Percentiles rank a stretch among this genome's conserved stretches.
Conservation (phyloP, 2,888 invertebrate genomes). For the Cataglyphis rosenhaueri region DNA sequence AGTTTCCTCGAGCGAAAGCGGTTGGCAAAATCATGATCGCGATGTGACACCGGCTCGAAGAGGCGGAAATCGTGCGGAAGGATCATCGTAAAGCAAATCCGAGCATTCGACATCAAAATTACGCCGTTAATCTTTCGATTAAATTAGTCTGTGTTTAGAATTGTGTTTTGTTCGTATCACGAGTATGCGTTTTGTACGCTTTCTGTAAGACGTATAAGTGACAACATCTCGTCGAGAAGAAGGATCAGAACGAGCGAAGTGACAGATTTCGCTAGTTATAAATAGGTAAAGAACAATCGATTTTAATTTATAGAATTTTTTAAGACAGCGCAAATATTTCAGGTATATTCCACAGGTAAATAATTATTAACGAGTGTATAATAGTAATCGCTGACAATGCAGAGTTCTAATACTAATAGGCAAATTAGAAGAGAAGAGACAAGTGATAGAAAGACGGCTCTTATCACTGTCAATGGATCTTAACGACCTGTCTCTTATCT, state of each 20-base stretch:
- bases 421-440: background rate
- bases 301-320: background rate
- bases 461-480: background rate
- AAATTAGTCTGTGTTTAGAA: background rate
- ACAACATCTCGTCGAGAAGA: background rate
- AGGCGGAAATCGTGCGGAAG: background rate
- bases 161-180: background rate
- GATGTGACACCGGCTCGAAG: constrained; percentile 4
- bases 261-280: background rate
- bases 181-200: background rate
- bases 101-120: background rate
- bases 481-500: background rate
- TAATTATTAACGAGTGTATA: background rate
- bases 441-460: background rate
- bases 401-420: background rate
- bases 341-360: background rate
- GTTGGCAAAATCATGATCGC: constrained; percentile 1
- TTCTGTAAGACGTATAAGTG: background rate
- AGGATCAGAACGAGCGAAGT: background rate
- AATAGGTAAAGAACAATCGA: constrained; percentile 25
- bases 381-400: background rate
- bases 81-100: background rate
- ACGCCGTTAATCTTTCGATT: background rate
- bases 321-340: too few relatives aligned
- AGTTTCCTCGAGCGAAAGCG: constrained; percentile 40